Evolutionary conservation across 2,113 vertebrate species (phyloP).

Genomic region (Lagopus leucura): DNA sequence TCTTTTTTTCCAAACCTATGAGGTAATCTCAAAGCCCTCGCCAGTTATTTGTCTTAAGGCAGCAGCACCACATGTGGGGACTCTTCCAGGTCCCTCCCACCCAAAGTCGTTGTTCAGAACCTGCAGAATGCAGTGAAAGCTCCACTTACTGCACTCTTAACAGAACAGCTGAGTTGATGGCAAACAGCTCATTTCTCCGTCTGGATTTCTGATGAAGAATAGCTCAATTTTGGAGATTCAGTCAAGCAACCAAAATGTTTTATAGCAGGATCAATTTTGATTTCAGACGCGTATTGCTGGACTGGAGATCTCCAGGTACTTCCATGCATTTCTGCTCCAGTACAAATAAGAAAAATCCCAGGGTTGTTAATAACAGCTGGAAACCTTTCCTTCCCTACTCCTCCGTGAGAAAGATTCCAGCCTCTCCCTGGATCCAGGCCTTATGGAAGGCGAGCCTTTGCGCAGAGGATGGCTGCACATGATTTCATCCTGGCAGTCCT

Average conservation of each 20-base stretch:
- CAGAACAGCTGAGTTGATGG: not conserved
- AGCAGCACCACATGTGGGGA: not conserved
- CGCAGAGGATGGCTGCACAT: not conserved
- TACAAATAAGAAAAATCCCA: not conserved
- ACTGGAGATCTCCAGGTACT: not conserved
- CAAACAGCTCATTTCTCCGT: not conserved
- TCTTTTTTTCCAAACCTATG: not conserved
- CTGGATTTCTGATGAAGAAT: not conserved
- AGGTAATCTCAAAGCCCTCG: not conserved
- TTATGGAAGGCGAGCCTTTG: not conserved
- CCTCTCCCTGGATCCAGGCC: not conserved
- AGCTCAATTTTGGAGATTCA: not conserved
- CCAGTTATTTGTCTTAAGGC: not conserved
- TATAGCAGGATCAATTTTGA: not conserved
- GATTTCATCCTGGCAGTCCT: not conserved
- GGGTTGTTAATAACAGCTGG: constrained; percentile 23
- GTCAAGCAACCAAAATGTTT: not conserved
- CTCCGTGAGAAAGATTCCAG: not conserved
- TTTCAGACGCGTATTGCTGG: not conserved
- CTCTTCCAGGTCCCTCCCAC: not conserved
- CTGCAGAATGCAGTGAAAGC: not conserved
- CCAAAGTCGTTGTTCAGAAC: not conserved
- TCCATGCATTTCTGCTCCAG: constrained; percentile 5
- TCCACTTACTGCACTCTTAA: fast-evolving
- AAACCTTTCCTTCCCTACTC: not conserved